Base-by-base conservation (phyloP, 2,888 invertebrate species). In the Parthenolecanium corni region DNA sequence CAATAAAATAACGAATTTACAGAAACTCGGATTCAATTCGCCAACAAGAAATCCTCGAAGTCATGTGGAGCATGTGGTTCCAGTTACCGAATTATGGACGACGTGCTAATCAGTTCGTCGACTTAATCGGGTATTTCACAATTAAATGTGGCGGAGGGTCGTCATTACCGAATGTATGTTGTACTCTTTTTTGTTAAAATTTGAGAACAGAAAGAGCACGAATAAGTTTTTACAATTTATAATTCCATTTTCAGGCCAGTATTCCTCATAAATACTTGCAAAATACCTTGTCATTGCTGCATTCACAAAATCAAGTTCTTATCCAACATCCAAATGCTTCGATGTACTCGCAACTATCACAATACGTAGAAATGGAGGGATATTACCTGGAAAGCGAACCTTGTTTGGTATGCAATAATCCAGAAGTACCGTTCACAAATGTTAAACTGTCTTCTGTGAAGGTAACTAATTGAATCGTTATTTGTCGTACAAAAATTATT, bases 331-430 rank as follows among this genome's bases (percentile, higher is more conserved):
- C 95, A 6, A 96, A 96, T 76, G 91, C 93, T 0, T 88, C 88
- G 65, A 79, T 96, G 42, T 96, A 96, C 74, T 88, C 90, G 0
- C 86, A 91, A 51, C 78, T 96, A 64, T 87, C 92, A 58, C 90
- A 92, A n/a, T 89, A 89, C 71, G 89, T 96, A 1, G 94, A 96
- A 72, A 81, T 95, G 51, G 95, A 95, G 72, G 96, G 96, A 0
- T 95, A 90, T 75, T 97, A 91, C 73, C 77, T 97, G 66, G 96
- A 97, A 77, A 91, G 92, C 21, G 95, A 96, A 72, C 97, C 97
- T 0, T 98, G 97, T 71, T 81, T 96, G 64, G 95, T 96, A 0
- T 97, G 97, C 75, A 96, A 96, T 76, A 95, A 95, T 76, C 95
- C 95, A 0, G 96, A 97, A 75, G 88, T 94, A 18, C 85, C 94